Evolutionary conservation across 2,888 invertebrate species (phyloP).

Genomic region (Protophormia terraenovae): DNA sequence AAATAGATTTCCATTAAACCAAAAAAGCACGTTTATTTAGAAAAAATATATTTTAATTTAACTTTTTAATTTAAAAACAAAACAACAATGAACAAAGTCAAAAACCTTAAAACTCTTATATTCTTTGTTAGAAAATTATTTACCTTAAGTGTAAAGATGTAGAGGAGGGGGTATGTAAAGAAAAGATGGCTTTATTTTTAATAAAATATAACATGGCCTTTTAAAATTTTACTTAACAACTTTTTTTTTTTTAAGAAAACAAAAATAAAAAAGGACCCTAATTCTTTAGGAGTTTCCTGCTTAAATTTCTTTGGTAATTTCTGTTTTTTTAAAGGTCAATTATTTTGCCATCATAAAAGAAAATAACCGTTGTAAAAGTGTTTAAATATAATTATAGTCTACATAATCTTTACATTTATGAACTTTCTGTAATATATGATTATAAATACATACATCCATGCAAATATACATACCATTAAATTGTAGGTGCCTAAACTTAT

Average conservation of each 20-base stretch:
- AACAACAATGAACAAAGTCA: not conserved
- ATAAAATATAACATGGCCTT: no score
- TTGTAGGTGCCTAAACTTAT: no score
- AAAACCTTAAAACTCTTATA: not conserved
- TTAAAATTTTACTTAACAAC: not conserved
- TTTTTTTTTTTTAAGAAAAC: not conserved
- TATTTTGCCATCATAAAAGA: constrained; percentile 42
- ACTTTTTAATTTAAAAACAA: not conserved
- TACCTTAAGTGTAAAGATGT: no score
- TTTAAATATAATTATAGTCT: constrained; percentile 60
- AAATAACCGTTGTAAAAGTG: constrained; percentile 38
- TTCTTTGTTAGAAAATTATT: no score
- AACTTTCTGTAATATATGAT: constrained; percentile 31
- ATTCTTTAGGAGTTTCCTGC: not conserved
- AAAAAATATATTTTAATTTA: constrained; percentile 15
- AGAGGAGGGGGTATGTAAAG: no score
- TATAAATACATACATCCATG: not conserved
- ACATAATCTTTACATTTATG: constrained; percentile 52
- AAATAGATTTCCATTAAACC: not conserved
- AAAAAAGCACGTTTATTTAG: not conserved
- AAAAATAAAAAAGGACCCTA: not conserved
- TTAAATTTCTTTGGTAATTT: not conserved
- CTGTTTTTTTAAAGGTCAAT: constrained; percentile 41
- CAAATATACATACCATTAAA: not conserved
- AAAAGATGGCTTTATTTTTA: no score